Base-by-base conservation (phyloP, 2,888 invertebrate genomes). In the Sinotaia quadrata region DNA sequence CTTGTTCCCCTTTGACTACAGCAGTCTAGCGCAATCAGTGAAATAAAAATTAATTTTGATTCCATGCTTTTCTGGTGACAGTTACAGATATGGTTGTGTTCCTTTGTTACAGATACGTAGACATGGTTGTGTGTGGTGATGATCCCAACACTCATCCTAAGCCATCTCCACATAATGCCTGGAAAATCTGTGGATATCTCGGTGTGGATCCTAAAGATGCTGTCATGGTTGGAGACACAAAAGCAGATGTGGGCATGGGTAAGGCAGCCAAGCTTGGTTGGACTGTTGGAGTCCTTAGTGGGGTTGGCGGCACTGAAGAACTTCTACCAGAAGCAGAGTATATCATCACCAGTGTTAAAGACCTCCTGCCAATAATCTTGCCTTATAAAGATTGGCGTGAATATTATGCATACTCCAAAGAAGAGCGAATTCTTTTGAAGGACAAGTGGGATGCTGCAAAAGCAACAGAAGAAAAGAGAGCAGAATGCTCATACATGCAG, bases 171-270 rank as follows among this genome's bases (percentile, higher is more conserved):
- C 81, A 86, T 75, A 89, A 89, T 68, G 89, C 89, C 1, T 78
- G 84, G 69, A 78, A 81, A 67, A 86, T 87, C 58, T 87, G 86
- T 61, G 71, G 77, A 4, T 66, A 78, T 47, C 75, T 87, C n/a
- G 80, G 80, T 4, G 79, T 87, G 1, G 74, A 79, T 65, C 84
- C 85, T 1, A 60, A 74, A 21, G 75, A 84, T 27, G 74, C 89
- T 2, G 84, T 86, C 10, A 89, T 89, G 88, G 88, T 89, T 5
- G 89, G 89, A 2, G 89, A 89, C 77, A 89, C 89, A 7, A 80
- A 85, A 49, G 88, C 88, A 1, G 89, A 89, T 75, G 85, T 89
- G 70, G 85, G 85, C 36, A 88, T 89, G 87, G 89, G 87, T 12
- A 81, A 84, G 49, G 84, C 86, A 4, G 89, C 89, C 15, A 83